Evolutionary conservation across 2,797 vertebrate genomes (phyloP).

Genomic region (Saxicola maurus): DNA sequence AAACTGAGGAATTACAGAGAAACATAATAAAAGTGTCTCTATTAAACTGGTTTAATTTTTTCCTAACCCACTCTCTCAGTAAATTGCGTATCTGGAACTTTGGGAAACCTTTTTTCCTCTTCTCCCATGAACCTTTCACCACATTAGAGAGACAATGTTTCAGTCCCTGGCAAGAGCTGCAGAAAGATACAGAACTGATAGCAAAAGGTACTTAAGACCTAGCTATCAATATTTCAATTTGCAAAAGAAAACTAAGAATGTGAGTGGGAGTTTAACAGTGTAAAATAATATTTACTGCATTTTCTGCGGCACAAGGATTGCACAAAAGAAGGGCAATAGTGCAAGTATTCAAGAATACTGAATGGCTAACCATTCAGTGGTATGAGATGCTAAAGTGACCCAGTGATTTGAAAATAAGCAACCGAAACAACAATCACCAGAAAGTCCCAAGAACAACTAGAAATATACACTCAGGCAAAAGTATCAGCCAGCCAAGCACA

Average conservation of each 20-base stretch:
- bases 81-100: background rate
- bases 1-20: background rate
- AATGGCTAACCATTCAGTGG: background rate
- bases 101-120: background rate
- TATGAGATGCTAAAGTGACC: accelerated
- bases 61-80: background rate
- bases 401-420: background rate
- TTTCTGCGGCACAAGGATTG: background rate
- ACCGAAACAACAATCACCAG: background rate
- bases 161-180: background rate
- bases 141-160: background rate
- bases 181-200: background rate
- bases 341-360: background rate
- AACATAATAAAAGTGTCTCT: background rate
- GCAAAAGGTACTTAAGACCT: background rate
- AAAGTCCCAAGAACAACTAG: background rate
- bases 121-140: background rate
- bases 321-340: background rate
- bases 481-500: background rate
- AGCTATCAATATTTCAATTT: background rate
- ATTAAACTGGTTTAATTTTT: background rate
- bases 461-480: background rate
- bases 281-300: background rate
- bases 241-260: background rate
- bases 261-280: background rate